Conservation (phyloP, 2,113 vertebrate genomes). For the Salvelinus fontinalis region DNA sequence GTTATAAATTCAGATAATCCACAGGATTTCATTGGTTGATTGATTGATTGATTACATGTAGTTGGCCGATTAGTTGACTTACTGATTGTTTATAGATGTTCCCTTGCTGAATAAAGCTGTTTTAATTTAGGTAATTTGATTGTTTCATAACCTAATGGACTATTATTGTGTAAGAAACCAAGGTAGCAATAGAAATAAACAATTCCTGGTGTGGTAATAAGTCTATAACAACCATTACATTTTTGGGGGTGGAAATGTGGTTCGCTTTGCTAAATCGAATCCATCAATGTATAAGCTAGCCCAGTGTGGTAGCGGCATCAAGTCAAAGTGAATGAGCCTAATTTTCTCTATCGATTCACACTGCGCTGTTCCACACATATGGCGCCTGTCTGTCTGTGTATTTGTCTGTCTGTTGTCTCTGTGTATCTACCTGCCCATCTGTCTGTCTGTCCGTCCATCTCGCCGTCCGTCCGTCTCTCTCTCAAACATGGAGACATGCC, state of each 20-base stretch:
- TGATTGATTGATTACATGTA: too few relatives aligned
- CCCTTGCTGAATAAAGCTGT: not conserved
- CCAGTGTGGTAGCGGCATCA: conserved; percentile 52
- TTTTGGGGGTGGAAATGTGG: conserved; percentile 47
- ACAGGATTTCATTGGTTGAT: too few relatives aligned
- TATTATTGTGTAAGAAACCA: conserved; percentile 32
- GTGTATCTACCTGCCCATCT: too few relatives aligned
- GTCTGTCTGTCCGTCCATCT: too few relatives aligned
- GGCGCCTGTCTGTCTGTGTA: conserved; percentile 29
- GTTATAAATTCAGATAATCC: too few relatives aligned
- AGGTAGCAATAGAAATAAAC: conserved; percentile 50
- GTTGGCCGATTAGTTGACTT: conserved; percentile 25
- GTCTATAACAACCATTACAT: conserved; percentile 16
- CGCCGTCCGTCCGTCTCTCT: too few relatives aligned
- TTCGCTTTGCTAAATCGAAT: conserved; percentile 63
- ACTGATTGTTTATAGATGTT: not conserved
- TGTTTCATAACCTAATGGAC: conserved; percentile 28
- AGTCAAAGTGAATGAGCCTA: conserved; percentile 62
- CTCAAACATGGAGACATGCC: too few relatives aligned
- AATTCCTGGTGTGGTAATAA: not conserved
- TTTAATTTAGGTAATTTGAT: conserved; percentile 26
- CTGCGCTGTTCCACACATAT: conserved; percentile 33
- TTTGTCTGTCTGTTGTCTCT: too few relatives aligned
- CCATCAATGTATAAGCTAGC: conserved; percentile 55
- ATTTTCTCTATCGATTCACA: conserved; percentile 58